These are phyloP conservation scores for Actenoides hombroni DNA, from an alignment of 2,113 vertebrate species.

Conservation along the genomic window DNA sequence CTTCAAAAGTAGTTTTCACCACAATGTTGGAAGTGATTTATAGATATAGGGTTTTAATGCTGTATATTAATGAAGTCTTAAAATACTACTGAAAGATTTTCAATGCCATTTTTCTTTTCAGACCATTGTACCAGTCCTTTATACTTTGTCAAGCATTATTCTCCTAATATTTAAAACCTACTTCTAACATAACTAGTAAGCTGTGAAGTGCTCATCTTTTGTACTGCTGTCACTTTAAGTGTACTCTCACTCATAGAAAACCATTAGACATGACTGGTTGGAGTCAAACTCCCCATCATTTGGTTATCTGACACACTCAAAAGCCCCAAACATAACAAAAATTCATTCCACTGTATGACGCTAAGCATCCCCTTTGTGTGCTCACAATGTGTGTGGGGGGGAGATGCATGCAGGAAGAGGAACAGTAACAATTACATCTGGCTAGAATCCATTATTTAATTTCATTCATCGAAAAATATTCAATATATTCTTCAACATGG, in stretches of 20 bases:
- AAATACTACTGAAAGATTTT: not conserved
- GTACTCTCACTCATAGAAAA: not conserved
- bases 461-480: not conserved
- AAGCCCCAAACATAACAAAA: not conserved
- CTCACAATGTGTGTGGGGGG: rapidly evolving
- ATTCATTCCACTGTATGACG: not conserved
- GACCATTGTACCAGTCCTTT: not conserved
- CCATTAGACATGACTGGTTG: not conserved
- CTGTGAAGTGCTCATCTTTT: not conserved
- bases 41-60: not conserved
- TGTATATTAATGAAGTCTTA: not conserved
- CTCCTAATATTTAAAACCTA: not conserved
- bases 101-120: not conserved
- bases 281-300: not conserved
- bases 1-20: not conserved
- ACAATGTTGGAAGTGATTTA: not conserved
- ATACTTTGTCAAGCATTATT: not conserved
- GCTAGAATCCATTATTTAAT: not conserved
- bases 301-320: not conserved
- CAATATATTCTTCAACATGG: not conserved
- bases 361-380: not conserved
- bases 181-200: not conserved
- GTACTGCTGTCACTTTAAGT: not conserved
- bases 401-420: rapidly evolving
- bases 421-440: not conserved